Base-by-base conservation (phyloP, 2,888 invertebrate genomes). In the Philereme transversata region DNA sequence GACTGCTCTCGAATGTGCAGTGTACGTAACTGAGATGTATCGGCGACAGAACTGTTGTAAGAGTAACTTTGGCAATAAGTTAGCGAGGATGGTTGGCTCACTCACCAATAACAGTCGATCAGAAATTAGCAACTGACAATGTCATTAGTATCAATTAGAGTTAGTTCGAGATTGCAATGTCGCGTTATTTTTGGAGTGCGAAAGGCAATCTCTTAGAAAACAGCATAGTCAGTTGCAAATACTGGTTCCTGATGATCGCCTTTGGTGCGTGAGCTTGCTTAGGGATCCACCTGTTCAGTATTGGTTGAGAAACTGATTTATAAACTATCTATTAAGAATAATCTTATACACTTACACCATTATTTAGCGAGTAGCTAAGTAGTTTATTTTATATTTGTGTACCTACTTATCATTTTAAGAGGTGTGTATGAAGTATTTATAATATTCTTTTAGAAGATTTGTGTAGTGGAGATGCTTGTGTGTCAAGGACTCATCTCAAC, bases 51-150 rank as follows among this genome's bases (percentile, higher is more conserved):
- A 75, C 75, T 75, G 77, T 78, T 76, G 74, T 74, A 73, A 68
- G 67, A 71, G 83, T 84, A 86, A 86, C 83, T 79, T 79, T 81
- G 90, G 90, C 89, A 90, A 89, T 90, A 89, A 89, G 81, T 81
- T 83, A 83, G 83, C 76, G 75, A 83, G 79, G 79, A 82, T 84
- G 87, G 22, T 22, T 22, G 79, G 51, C 50, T 62, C 57, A 46
- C 34, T 47, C 49, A 11, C 57, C 57, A 50, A 53, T 38, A 6
- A 51, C 56, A 52, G 49, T 43, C 60, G 33, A 61, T 53, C 57
- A 50, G 57, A 57, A 51, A 50, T 51, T 51, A 43, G 44, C 35
- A 61, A 45, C 40, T 52, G 45, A 33, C 48, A 34, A 40, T 40
- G 50, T 9, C n/a, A 40, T 33, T 51, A 47, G 51, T 52, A 48